Conservation (phyloP, 2,888 invertebrate species). For the Agrilus cyanescens region DNA sequence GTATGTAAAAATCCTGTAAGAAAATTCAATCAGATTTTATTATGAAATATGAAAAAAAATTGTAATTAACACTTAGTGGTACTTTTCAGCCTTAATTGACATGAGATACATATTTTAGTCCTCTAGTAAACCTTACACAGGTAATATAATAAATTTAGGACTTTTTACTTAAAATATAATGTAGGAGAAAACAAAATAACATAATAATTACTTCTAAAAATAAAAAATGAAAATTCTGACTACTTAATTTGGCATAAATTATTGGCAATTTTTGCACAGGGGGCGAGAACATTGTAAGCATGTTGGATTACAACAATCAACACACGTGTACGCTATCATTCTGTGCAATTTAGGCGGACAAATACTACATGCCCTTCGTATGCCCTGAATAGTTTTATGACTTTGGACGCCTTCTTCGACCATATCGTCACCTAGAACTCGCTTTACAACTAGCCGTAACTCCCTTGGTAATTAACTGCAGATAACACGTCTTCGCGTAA, state of each 20-base stretch:
- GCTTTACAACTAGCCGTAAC: constrained; percentile 12
- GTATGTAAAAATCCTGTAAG: constrained; percentile 6
- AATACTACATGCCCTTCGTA: constrained; percentile 14
- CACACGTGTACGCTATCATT: constrained; percentile 14
- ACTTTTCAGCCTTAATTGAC: constrained; percentile 8
- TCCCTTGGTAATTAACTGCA: constrained; percentile 7
- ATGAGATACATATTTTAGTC: constrained; percentile 7
- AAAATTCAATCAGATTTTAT: constrained; percentile 8
- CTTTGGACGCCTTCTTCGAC: constrained; percentile 11
- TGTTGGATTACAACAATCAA: constrained; percentile 12
- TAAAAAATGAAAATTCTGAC: constrained; percentile 7
- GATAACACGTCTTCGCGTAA: constrained; percentile 9
- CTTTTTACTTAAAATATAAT: constrained; percentile 2
- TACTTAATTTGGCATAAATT: constrained; percentile 12
- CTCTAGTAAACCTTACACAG: constrained; percentile 2
- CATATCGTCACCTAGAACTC: constrained; percentile 10
- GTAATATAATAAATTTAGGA: constrained; percentile 1
- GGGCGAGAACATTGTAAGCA: constrained; percentile 6
- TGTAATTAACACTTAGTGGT: constrained; percentile 1
- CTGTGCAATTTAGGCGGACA: constrained; percentile 11
- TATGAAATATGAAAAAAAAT: constrained; percentile 5
- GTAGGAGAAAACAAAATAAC: constrained; percentile 4
- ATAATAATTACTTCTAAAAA: constrained; percentile 6
- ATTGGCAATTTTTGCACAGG: constrained; percentile 13
- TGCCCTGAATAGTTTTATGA: constrained; percentile 13